Base-by-base conservation (phyloP, 2,888 invertebrate genomes). In the Ellobium chinense region DNA sequence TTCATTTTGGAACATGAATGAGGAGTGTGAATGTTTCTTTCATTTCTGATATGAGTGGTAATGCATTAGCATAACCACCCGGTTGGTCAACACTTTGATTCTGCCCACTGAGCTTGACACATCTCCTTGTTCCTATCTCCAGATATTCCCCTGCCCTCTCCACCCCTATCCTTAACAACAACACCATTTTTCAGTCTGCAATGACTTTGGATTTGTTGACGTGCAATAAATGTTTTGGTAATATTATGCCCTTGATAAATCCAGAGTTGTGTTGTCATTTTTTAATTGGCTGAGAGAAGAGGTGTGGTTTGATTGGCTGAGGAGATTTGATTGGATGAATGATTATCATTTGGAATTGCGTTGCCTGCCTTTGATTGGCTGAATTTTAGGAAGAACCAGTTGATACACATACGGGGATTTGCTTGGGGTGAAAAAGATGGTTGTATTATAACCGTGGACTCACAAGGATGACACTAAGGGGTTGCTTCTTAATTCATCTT, bases 181-280 rank as follows among this genome's bases (percentile, higher is more conserved):
- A 62, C 37, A 34, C 58, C 37, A 37, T 62, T 9, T 63, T 65
- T 29, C 31, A 31, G 31, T 65, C 65, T 27, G 7, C 63, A n/a
- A 66, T 76, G 66, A 66, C 58, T 36, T 68, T 76, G 76, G 68
- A 76, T 76, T 56, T 68, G 76, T 76, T 76, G 66, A 76, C 54
- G 66, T 76, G 76, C 76, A 76, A 76, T 76, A 76, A 76, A 76
- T 76, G 58, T 76, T 56, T 76, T 58, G 46, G 58, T 36, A 76
- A 56, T 56, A 76, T 56, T 76, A 76, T 76, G 76, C 63, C 58
- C 56, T 68, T 34, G n/a, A 68, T 37, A 68, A 37, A 68, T 36
- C 7, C 14, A 34, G 21, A 36, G n/a, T 18, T 31, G 21, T 36
- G 34, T 68, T 21, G 2, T 29, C 5, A 7, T 29, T 29, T 34